Base-by-base conservation (phyloP, 2,888 invertebrate genomes). In the Helicoverpa assulta region DNA sequence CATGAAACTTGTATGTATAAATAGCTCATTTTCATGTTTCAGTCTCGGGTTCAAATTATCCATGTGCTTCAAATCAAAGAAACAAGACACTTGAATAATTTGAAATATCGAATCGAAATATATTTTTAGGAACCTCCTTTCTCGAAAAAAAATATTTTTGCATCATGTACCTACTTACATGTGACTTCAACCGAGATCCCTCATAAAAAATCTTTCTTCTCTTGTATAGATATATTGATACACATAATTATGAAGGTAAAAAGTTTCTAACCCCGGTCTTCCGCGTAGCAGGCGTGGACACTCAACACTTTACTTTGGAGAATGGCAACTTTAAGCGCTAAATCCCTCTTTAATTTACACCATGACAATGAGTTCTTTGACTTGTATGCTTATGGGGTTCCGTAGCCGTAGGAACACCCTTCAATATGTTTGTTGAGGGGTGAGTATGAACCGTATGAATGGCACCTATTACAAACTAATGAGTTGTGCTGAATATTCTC, bases 231-330 rank as follows among this genome's bases (percentile, higher is more conserved):
- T 43, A 43, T 16, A 29, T 29, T 2, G 29, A 29, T 43, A 43
- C 43, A 16, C n/a, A 43, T 16, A 43, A 5, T 16, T 18, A 33
- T 0, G 5, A 4, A 1, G 3, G 33, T 18, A 26, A 54, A 58
- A 69, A 14, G 94, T 95, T 95, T 95, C 94, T 94, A 95, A 95
- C 95, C 94, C 94, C 93, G 94, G 94, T 95, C 94, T 95, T 94
- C 94, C 94, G 94, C 93, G 95, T 94, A 95, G 95, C 94, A 94
- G 95, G 94, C 93, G 94, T 94, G 94, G 93, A 94, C 94, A 95
- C 94, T 95, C 77, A 94, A 95, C 94, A 94, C 94, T 95, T n/a
- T n/a, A n/a, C n/a, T n/a, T n/a, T n/a, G 94, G 94, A 93, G 91
- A 92, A 93, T 43, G 1, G 8, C 14, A 16, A 5, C n/a, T 10